Evolutionary conservation across 2,113 vertebrate species (phyloP).

Genomic region (human): DNA sequence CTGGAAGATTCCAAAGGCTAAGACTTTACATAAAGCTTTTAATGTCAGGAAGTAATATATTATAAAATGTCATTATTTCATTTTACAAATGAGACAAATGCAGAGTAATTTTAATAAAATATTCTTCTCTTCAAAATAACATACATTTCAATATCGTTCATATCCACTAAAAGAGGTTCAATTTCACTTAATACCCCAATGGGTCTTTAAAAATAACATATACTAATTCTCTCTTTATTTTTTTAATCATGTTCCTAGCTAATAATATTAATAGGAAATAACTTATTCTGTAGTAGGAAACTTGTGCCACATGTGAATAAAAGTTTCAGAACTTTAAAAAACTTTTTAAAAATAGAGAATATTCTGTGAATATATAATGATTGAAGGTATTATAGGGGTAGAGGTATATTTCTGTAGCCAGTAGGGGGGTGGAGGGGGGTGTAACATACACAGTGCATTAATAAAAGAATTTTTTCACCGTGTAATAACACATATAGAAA

Average conservation of each 20-base stretch:
- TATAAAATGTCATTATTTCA: neutral
- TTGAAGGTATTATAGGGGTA: neutral
- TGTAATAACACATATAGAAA: neutral
- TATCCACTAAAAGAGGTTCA: neutral
- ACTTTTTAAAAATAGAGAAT: neutral
- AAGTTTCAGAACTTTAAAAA: neutral
- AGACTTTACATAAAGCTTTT: constrained; percentile 33
- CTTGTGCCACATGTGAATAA: neutral
- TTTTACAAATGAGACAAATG: constrained; percentile 28
- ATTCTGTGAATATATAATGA: neutral
- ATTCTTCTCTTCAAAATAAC: neutral
- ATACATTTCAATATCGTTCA: constrained; percentile 17
- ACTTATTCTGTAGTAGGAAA: neutral
- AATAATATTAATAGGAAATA: neutral
- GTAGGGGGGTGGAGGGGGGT: neutral
- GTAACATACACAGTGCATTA: neutral
- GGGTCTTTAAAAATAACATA: neutral
- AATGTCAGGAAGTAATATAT: constrained; percentile 40
- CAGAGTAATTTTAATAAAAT: constrained; percentile 4
- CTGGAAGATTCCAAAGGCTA: neutral
- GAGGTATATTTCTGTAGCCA: neutral
- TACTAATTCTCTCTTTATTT: neutral
- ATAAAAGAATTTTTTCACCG: neutral
- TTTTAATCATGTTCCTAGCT: neutral
- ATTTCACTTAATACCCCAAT: neutral